Evolutionary conservation across 2,113 vertebrate species (phyloP).

Genomic region (Colius striatus): DNA sequence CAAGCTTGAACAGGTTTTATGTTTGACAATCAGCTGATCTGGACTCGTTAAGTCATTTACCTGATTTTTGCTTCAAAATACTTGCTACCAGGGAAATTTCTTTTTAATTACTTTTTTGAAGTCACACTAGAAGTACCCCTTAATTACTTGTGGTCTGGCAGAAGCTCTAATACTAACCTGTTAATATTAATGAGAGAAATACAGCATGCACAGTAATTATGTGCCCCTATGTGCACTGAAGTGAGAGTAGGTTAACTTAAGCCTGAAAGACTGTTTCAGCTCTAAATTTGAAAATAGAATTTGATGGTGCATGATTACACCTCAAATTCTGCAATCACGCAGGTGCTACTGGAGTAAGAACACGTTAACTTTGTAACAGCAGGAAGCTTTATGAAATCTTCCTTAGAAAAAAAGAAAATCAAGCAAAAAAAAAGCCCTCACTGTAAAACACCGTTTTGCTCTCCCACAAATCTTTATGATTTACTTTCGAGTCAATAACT

Average conservation of each 20-base stretch:
- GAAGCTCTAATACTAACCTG: constrained; percentile 36
- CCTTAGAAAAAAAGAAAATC: neutral
- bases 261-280: constrained; percentile 15
- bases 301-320: constrained; percentile 39
- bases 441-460: constrained; percentile 41
- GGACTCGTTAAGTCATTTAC: neutral
- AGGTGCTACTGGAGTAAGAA: neutral
- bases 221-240: neutral
- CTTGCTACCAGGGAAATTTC: neutral
- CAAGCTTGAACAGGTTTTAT: constrained; percentile 32
- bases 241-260: neutral
- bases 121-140: constrained; percentile 12
- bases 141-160: constrained; percentile 51
- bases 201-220: neutral
- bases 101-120: neutral
- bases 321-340: neutral
- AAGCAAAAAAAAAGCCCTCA: neutral
- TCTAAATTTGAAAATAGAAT: constrained; percentile 31
- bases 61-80: neutral
- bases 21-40: constrained; percentile 1
- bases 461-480: constrained; percentile 47
- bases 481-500: constrained; percentile 60
- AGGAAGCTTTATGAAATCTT: neutral
- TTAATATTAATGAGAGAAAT: constrained; percentile 51
- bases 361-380: neutral